A percentile compares a stretch with the other conserved stretches of the same genome.
These are phyloP conservation scores for Bombylius major DNA, from an alignment of 2,888 invertebrate species.

Conservation along the genomic window DNA sequence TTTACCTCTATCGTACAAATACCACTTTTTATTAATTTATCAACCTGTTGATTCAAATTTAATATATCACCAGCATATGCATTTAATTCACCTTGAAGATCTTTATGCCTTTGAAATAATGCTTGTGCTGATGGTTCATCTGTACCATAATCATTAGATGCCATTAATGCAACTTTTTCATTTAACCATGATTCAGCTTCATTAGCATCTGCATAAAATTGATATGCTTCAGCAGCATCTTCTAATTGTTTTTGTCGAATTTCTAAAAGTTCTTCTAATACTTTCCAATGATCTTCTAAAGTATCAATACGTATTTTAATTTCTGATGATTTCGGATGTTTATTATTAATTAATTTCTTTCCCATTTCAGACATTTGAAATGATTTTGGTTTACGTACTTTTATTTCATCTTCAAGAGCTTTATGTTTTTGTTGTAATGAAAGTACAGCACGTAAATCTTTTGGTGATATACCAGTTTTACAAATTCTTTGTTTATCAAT, in stretches of 20 bases:
- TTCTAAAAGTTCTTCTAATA: constrained; percentile 71
- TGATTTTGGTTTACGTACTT: constrained; percentile 50
- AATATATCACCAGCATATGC: constrained; percentile 81
- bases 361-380: constrained; percentile 60
- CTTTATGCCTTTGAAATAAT: constrained; percentile 71
- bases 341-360: constrained; percentile 55
- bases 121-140: constrained; percentile 89
- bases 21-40: constrained; percentile 58
- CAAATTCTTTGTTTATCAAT: constrained; percentile 89
- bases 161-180: constrained; percentile 85
- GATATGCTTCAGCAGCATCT: constrained; percentile 85
- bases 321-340: constrained; percentile 70
- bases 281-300: constrained; percentile 74
- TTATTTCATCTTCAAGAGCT: constrained; percentile 77
- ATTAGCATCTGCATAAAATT: constrained; percentile 95
- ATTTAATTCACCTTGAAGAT: constrained; percentile 75
- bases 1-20: constrained; percentile 42
- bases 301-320: constrained; percentile 69
- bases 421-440: constrained; percentile 89
- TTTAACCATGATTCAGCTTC: constrained; percentile 97
- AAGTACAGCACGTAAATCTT: constrained; percentile 80
- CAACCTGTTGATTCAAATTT: constrained; percentile 66
- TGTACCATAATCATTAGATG: constrained; percentile 78
- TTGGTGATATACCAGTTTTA: constrained; percentile 83
- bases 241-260: constrained; percentile 61